Evolutionary conservation across 1,140 invertebrate genomes (phyloP), one percentile per base, ranked within the genome.

Genomic region (Drosophila parabipectinata): DNA sequence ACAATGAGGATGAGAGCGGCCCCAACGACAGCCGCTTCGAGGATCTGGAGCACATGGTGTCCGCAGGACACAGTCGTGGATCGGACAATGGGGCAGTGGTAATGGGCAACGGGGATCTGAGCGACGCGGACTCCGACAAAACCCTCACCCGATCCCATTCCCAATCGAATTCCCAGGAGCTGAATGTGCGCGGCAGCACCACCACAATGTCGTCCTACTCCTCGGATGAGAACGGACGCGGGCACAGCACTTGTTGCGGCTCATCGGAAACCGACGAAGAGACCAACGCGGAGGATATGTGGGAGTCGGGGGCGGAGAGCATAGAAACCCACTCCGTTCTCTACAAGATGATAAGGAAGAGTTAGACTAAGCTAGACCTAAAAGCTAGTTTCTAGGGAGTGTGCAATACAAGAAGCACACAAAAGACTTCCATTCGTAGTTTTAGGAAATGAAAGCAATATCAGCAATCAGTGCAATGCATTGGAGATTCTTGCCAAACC

Each of bases 231-330:
- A 73, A 91, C 21, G 67, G 67, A 21, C 69, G 63, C 1, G 84
- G 81, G 0, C 68, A 72, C 32, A 91, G 90, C 67, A 84, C 90
- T 26, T 91, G 83, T n/a, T 90, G 88, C 45, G 87, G 90, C 9
- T 91, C 90, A 1, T 91, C 90, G 10, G 88, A 90, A 57, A 77
- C 79, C 5, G 95, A 96, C 63, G 95, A 95, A n/a, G 95, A 95
- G 75, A 95, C 95, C 24, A 92, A 94, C 18, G 94, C 94, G 30
- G 95, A 96, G 79, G 96, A 95, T 9, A 94, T 95, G 56, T 96
- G 96, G 92, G 96, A 97, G 92, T 97, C 96, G 44, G 96, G 96
- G 1, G 96, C 95, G 5, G 96, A 97, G 85, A 97, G 96, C 92
- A 93, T 97, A 37, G 96, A 96, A 60, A 97, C 96, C 0, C 96